Percentiles rank a stretch among this genome's conserved stretches.
Conservation (phyloP, 2,113 vertebrate species). For the Mellivora capensis region DNA sequence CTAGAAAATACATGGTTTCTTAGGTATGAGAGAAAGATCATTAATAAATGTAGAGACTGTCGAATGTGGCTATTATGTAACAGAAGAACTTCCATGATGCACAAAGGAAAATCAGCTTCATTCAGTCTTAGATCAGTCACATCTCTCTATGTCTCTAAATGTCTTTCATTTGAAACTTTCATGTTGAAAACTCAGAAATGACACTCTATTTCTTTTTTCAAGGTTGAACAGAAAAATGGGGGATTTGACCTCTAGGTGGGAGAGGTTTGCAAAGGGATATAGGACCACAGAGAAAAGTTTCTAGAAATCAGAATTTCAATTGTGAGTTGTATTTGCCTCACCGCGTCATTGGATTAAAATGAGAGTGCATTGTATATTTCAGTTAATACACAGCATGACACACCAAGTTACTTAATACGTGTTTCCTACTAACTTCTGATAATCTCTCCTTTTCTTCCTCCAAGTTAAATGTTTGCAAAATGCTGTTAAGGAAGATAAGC, state of each 20-base stretch:
- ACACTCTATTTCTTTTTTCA: not conserved
- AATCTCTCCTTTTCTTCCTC: not conserved
- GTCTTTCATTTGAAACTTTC: not conserved
- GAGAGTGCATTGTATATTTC: not conserved
- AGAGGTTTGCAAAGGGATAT: not conserved
- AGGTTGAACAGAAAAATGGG: not conserved
- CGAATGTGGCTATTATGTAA: not conserved
- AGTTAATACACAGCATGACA: not conserved
- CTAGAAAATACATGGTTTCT: not conserved
- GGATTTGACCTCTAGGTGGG: not conserved
- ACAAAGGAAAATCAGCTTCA: not conserved
- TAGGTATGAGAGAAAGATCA: not conserved
- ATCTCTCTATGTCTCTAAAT: no score
- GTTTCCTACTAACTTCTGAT: not conserved
- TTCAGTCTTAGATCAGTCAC: not conserved
- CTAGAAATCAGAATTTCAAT: not conserved
- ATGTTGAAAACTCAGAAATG: not conserved
- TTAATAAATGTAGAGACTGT: not conserved
- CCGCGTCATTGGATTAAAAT: not conserved
- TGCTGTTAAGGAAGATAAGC: not conserved
- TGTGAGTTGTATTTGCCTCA: not conserved
- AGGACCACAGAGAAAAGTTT: not conserved
- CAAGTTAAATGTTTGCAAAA: not conserved
- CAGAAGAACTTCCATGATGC: not conserved
- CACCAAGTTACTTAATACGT: not conserved